Base-by-base conservation (phyloP, 64 coral and sea anemone genomes). In the Montipora foliosa region DNA sequence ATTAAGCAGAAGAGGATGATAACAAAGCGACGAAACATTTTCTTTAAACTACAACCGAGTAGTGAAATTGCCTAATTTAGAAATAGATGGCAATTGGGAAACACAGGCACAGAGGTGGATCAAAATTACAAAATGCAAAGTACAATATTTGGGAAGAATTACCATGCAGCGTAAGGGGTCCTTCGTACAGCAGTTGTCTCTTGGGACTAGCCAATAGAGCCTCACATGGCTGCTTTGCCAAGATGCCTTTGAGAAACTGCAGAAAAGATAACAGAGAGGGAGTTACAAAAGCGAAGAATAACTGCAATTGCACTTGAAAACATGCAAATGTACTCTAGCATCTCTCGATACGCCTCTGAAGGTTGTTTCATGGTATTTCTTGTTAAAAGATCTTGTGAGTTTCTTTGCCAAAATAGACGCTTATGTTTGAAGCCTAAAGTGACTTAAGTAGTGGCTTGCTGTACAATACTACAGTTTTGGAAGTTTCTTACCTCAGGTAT, bases 101-200 rank as follows among this genome's bases (percentile, higher is more conserved):
- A 15, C 3, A 12, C 1, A 64, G 13, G 11, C 61, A 64, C 14
- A 14, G 9, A 64, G 13, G 4, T 7, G 11, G 14, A 14, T 12
- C 14, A 15, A 64, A 64, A 3, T 64, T 15, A 12, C 3, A 12
- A 64, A 64, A 64, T 15, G 0, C 61, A 64, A 64, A 64, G 61
- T 64, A 12, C 4, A 25, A 46, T 73, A 24, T 75, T 64, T 64
- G 9, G 10, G 55, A 9, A 29, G 58, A 53, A 88, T 91, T 77
- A 96, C 98, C 98, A 20, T 91, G 61, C 80, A 99, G 57, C 0
- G 72, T 93, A 6, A 99, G 87, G n/a, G 93, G 49, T 14, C 95
- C 98, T 59, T 99, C 98, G 16, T 99, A 95, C 4, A 99, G 89
- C 21, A 99, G 76, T 48, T 99, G 95, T 45, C 98, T 81, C 12